A percentile compares a stretch with the other conserved stretches of the same genome.
phyloP scores from a whole-genome alignment of 2,888 invertebrate species.

The Trissonchulus latispiculum region DNA sequence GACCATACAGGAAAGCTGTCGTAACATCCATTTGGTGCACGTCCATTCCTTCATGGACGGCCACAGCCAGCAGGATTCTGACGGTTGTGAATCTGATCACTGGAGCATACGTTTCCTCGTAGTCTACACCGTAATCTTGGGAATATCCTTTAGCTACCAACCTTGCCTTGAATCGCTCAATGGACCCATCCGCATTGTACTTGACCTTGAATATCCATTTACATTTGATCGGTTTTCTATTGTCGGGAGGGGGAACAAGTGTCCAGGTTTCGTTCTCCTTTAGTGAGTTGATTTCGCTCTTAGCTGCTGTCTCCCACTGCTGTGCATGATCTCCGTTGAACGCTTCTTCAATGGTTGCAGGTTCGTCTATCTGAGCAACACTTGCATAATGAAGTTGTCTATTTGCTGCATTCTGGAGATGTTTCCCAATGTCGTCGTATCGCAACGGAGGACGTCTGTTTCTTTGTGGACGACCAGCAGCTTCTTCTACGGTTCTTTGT shows the following conservation, averaged over 20 bases:
- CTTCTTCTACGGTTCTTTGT: no score
- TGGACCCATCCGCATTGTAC: not conserved
- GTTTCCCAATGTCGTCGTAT: no score
- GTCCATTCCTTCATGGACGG: not conserved
- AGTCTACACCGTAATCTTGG: not conserved
- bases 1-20: not conserved
- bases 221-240: not conserved
- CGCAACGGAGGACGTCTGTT: no score
- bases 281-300: not conserved
- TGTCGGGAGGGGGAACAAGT: not conserved
- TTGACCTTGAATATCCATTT: not conserved
- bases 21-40: not conserved
- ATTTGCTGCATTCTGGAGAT: no score
- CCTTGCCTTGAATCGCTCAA: not conserved
- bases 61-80: not conserved
- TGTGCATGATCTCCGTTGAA: no score
- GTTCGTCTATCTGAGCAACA: no score
- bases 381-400: no score
- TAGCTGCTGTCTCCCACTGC: not conserved
- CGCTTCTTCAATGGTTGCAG: no score
- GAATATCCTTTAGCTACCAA: not conserved
- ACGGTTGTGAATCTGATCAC: not conserved
- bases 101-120: not conserved
- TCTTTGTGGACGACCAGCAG: no score
- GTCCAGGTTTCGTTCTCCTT: not conserved